phyloP scores from a whole-genome alignment of 2,888 invertebrate species.

The Emmelina monodactyla region DNA sequence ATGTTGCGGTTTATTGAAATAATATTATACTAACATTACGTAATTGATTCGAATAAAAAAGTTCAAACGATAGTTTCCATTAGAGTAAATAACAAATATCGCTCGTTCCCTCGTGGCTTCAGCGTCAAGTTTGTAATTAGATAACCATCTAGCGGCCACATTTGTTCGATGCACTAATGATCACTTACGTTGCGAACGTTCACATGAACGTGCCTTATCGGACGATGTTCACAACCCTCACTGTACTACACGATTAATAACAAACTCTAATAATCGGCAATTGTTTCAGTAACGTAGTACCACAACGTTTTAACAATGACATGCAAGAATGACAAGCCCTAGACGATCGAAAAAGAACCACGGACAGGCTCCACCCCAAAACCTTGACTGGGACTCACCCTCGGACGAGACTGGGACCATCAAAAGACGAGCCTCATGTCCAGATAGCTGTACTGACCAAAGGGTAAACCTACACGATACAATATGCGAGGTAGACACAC shows the following conservation, averaged over 20 bases:
- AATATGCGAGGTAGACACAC: conserved; percentile 45
- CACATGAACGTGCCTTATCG: conserved; percentile 21
- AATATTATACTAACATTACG: too few species aligned
- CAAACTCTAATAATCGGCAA: too few species aligned
- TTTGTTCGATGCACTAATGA: too few species aligned
- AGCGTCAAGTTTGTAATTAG: conserved; percentile 53
- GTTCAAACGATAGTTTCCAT: conserved; percentile 22
- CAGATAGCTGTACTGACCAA: conserved; percentile 34
- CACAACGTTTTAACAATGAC: conserved; percentile 31
- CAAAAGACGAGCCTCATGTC: conserved; percentile 69
- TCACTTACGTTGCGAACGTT: conserved; percentile 43
- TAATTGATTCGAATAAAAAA: not conserved
- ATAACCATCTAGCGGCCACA: conserved; percentile 60
- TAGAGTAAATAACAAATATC: conserved; percentile 36
- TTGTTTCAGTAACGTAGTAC: too few species aligned
- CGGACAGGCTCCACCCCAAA: conserved; percentile 41
- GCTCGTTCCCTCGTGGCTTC: conserved; percentile 38
- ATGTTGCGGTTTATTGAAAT: too few species aligned
- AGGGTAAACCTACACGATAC: conserved; percentile 28
- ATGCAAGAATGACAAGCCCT: conserved; percentile 59
- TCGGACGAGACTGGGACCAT: conserved; percentile 76
- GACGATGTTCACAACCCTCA: conserved; percentile 25
- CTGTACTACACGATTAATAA: conserved; percentile 11
- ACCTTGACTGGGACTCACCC: conserved; percentile 76
- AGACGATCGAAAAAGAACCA: conserved; percentile 53